Percentiles rank a stretch among this genome's conserved stretches.
Evolutionary conservation across 2,113 vertebrate genomes (phyloP).

Genomic region (Hylia prasina): DNA sequence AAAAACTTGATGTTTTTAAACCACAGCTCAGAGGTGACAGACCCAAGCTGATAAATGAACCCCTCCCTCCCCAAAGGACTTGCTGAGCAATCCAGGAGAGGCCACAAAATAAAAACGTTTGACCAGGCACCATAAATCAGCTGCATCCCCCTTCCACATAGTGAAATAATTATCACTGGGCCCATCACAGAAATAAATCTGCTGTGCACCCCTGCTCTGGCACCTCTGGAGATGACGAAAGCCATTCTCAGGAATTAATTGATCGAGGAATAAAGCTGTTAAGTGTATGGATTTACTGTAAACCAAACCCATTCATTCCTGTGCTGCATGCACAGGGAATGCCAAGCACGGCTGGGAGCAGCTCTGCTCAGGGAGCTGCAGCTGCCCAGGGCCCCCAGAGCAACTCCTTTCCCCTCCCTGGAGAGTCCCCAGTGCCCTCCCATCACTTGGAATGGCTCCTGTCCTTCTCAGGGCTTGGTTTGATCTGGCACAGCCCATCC

Average conservation of each 20-base stretch:
- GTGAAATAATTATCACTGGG: constrained; percentile 66
- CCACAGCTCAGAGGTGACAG: neutral
- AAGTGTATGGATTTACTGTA: constrained; percentile 66
- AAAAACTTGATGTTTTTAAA: neutral
- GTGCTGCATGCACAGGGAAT: neutral
- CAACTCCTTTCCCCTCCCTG: neutral
- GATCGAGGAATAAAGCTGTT: constrained; percentile 68
- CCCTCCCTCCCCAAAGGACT: neutral
- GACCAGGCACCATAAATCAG: constrained; percentile 29
- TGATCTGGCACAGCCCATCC: neutral
- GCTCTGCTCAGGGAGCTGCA: neutral
- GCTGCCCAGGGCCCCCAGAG: neutral
- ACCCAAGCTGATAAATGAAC: neutral
- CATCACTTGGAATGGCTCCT: neutral
- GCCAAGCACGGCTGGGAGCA: neutral
- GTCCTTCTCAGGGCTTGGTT: neutral
- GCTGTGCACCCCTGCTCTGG: constrained; percentile 19
- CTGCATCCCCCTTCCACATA: neutral
- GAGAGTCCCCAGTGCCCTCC: neutral
- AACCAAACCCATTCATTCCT: constrained; percentile 26
- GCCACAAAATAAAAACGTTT: neutral
- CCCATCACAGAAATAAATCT: constrained; percentile 62
- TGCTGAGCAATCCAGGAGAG: neutral
- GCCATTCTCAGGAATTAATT: constrained; percentile 63
- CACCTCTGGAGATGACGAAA: constrained; percentile 54